Evolutionary conservation across 2,888 invertebrate genomes (phyloP), one percentile per base, ranked within the genome.

Genomic region (Harpalus rufipes): DNA sequence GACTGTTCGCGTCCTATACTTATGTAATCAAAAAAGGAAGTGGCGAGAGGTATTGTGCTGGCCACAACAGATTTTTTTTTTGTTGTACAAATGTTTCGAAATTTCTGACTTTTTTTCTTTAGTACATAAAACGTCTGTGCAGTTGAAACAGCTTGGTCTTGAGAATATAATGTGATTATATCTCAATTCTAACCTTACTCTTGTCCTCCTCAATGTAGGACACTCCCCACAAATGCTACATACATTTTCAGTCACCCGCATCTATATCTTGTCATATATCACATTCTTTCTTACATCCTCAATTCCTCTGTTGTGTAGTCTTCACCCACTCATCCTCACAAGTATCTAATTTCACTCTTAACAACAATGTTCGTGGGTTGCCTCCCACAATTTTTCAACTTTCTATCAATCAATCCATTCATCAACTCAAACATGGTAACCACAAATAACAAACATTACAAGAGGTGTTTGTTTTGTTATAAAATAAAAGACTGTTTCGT

Each of bases 301-400:
- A 32, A 12, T 2, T 68, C 14, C 39, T 74, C 6, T 74, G 4
- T 44, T 18, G 72, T 74, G 44, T 74, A 44, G 6, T 74, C 18
- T 12, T 44, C 72, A 18, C 72, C 72, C 41, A 74, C 72, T 74
- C 72, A 41, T 10, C 18, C 14, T 44, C 16, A 6, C n/a, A 18
- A 41, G 72, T 74, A 74, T 74, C 72, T 74, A 74, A 74, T 74
- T 44, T 74, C 72, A 74, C 14, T 18, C 44, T 18, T 14, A 74
- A 74, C 41, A 44, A 44, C 44, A n/a, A 18, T 74, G 72, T 74
- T 68, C 41, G 72, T 74, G 72, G 72, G 72, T 16, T 39, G 72
- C 44, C 44, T 41, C 72, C 72, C 72, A 74, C 72, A 74, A 44
- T 74, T 74, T 21, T n/a, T 25, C 32, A 14, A 18, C 68, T n/a